Evolutionary conservation across 2,888 invertebrate species (phyloP), one percentile per base, ranked within the genome.

Genomic region (Agrotis exclamationis): DNA sequence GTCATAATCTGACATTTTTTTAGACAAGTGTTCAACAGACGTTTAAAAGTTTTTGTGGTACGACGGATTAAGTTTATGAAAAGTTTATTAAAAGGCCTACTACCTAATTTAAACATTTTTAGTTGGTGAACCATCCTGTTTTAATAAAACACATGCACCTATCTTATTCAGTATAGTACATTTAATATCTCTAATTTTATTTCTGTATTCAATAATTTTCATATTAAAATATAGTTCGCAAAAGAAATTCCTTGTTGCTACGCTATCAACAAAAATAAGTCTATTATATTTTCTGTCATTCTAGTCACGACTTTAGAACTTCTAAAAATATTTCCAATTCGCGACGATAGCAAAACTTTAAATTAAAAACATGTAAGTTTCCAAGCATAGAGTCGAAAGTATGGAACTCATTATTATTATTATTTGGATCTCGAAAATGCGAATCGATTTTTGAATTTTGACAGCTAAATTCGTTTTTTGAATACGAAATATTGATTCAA

Each of bases 371-470:
- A 44, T 18, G 48, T n/a, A 47, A 63, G 69, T 74, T 79, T 74
- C 20, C 5, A 6, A 74, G 69, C 44, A 51, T 28, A 24, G 13
- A 39, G 47, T 47, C 18, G 4, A 63, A 22, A 51, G 28, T 48
- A 24, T 16, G 22, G 63, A 81, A 16, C 28, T 73, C 53, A 70
- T 80, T 66, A 53, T 54, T 72, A 22, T 73, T 50, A 70, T 80
- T 66, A 73, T 73, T 72, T 66, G 0, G 16, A 50, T 54, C 63
- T 58, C 58, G 66, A 62, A n/a, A 33, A 14, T 33, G 65, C 16
- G 51, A 18, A 59, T 69, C 44, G 48, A 65, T 3, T 68, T 66
- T 82, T 72, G 48, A 80, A 74, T 65, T 39, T 56, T 70, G 65
- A 47, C 56, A 9, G 60, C 13, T 60, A 56, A 67, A 72, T 53